Percentiles rank a stretch among this genome's conserved stretches.
Evolutionary conservation across 1,140 invertebrate genomes (phyloP).

Genomic region (Maconellicoccus hirsutus): DNA sequence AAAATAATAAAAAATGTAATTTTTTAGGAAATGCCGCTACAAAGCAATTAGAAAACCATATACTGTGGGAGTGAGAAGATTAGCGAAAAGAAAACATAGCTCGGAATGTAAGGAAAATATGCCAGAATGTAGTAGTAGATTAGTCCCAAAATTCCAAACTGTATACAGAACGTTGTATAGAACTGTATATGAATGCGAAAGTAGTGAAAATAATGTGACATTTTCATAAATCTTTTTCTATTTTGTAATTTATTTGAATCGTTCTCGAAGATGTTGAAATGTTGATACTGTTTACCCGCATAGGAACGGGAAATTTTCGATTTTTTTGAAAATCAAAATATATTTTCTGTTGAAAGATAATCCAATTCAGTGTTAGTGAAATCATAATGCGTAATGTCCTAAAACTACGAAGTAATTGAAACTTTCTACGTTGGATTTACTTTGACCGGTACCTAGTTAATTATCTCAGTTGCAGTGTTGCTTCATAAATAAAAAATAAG

Average conservation of each 20-base stretch:
- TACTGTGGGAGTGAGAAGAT: constrained; percentile 30
- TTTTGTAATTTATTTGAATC: not conserved
- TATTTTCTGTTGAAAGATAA: too few species aligned
- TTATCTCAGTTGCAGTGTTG: too few species aligned
- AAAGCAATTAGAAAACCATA: constrained; percentile 32
- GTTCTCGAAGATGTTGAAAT: not conserved
- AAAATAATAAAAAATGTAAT: too few species aligned
- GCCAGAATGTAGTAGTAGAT: constrained; percentile 30
- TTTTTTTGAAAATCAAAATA: too few species aligned
- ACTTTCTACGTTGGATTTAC: too few species aligned
- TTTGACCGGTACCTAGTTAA: too few species aligned
- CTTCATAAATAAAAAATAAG: too few species aligned
- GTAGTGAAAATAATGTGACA: not conserved
- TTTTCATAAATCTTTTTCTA: not conserved
- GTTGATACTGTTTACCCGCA: not conserved
- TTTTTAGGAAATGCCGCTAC: constrained; percentile 33
- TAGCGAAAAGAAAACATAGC: constrained; percentile 30
- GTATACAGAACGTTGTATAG: constrained; percentile 33
- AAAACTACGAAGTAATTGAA: too few species aligned
- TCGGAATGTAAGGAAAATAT: constrained; percentile 31
- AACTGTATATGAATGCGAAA: constrained; percentile 31
- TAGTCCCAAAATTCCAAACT: constrained; percentile 31
- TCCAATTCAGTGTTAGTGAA: too few species aligned
- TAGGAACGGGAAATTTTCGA: too few species aligned
- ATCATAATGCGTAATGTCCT: too few species aligned